A percentile compares a stretch with the other conserved stretches of the same genome.
These are phyloP conservation scores for Radopholus similis DNA, from an alignment of 1,140 invertebrate genomes.

Conservation along the genomic window DNA sequence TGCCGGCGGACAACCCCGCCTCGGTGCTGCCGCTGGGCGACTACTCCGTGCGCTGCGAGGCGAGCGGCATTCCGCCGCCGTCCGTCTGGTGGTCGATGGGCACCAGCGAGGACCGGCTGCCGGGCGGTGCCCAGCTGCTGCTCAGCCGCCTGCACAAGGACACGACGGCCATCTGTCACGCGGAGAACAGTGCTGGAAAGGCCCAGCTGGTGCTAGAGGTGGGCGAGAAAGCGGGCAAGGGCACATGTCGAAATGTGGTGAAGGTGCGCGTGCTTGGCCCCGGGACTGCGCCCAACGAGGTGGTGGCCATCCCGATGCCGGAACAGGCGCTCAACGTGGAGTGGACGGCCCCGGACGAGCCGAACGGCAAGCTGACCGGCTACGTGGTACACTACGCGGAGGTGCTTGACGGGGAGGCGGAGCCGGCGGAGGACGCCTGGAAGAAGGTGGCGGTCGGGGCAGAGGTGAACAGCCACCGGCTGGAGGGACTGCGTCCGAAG, in stretches of 20 bases:
- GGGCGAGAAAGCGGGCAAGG: background rate
- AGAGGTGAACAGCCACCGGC: conserved; percentile 1
- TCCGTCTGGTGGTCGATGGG: conserved; percentile 45
- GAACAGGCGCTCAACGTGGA: conserved; percentile 54
- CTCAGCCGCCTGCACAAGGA: conserved; percentile 48
- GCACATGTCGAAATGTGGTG: background rate
- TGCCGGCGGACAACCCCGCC: conserved; percentile 46
- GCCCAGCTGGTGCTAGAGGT: conserved; percentile 44
- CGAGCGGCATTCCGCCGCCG: conserved; percentile 51
- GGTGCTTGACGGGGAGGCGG: conserved; percentile 20
- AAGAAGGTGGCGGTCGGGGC: background rate
- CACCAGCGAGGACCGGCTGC: conserved; percentile 31
- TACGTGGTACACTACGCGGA: conserved; percentile 58
- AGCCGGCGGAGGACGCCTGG: conserved; percentile 1
- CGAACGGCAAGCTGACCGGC: conserved; percentile 47
- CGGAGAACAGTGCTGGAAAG: conserved; percentile 57
- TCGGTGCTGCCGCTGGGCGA: conserved; percentile 39
- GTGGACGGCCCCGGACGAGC: conserved; percentile 58
- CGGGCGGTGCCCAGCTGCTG: conserved; percentile 37
- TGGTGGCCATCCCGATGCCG: conserved; percentile 48
- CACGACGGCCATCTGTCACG: conserved; percentile 49
- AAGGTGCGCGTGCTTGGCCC: conserved; percentile 32
- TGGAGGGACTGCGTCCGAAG: background rate
- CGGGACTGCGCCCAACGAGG: conserved; percentile 55
- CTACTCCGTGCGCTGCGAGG: conserved; percentile 43